phyloP scores from a whole-genome alignment of 2,888 invertebrate species.

The Hypsopygia costalis region DNA sequence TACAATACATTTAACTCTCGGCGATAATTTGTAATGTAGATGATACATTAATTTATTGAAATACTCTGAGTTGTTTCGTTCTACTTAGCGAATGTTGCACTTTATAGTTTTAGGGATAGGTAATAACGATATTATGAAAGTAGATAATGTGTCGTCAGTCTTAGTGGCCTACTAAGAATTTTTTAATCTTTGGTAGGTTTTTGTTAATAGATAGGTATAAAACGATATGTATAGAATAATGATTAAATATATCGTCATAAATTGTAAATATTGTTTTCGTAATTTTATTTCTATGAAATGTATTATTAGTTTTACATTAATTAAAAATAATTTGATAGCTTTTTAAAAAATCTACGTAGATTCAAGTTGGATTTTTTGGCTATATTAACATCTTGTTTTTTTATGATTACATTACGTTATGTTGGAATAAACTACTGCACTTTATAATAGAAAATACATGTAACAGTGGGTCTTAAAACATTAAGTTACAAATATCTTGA shows the following conservation, averaged over 20 bases:
- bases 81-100: conserved; percentile 75
- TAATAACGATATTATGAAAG: conserved; percentile 66
- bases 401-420: conserved; percentile 29
- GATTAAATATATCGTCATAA: conserved; percentile 55
- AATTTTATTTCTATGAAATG: conserved; percentile 69
- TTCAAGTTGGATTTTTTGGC: conserved; percentile 75
- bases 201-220: conserved; percentile 76
- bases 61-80: conserved; percentile 73
- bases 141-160: conserved; percentile 71
- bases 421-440: conserved; percentile 31
- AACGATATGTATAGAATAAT: conserved; percentile 72
- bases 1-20: conserved; percentile 56
- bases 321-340: conserved; percentile 59
- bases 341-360: conserved; percentile 50
- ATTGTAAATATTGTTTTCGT: conserved; percentile 76
- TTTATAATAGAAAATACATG: conserved; percentile 53
- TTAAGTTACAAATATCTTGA: conserved; percentile 26
- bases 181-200: conserved; percentile 65
- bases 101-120: conserved; percentile 68
- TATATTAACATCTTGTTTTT: conserved; percentile 40
- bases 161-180: conserved; percentile 69
- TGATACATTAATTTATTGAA: conserved; percentile 73
- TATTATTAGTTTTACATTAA: conserved; percentile 67
- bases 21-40: conserved; percentile 52
- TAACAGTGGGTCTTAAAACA: conserved; percentile 68